Percentiles rank a stretch among this genome's conserved stretches.
Evolutionary conservation across 2,888 invertebrate species (phyloP).

Genomic region (Hypselothyrea guttata): DNA sequence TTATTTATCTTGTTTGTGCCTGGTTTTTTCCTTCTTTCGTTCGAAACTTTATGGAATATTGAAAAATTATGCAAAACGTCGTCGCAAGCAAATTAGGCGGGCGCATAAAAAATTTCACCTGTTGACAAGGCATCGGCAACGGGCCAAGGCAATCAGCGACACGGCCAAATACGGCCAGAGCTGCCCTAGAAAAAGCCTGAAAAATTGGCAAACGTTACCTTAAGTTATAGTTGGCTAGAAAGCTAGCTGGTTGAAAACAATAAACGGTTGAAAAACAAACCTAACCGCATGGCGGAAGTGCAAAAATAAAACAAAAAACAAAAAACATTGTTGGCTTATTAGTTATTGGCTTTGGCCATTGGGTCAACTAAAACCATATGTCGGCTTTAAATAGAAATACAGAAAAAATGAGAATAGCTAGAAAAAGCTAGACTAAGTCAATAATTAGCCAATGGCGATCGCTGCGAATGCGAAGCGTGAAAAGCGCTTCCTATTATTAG

Average conservation of each 20-base stretch:
- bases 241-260: slow-evolving; percentile 35
- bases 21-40: slow-evolving; percentile 33
- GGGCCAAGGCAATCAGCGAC: slow-evolving; percentile 59
- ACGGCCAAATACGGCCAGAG: slow-evolving; percentile 49
- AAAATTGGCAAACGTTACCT: slow-evolving; percentile 26
- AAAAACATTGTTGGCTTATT: too few species aligned
- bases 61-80: slow-evolving; percentile 58
- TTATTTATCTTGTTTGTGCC: slow-evolving; percentile 38
- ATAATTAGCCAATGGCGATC: slow-evolving; percentile 53
- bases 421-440: slow-evolving; percentile 52
- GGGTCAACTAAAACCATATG: slow-evolving; percentile 18
- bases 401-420: too few species aligned
- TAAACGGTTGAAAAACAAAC: slow-evolving; percentile 21
- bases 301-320: slow-evolving; percentile 15
- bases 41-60: slow-evolving; percentile 58
- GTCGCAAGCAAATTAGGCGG: slow-evolving; percentile 53
- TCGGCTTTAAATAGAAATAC: slow-evolving; percentile 40
- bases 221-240: slow-evolving; percentile 43
- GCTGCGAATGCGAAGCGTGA: slow-evolving; percentile 53
- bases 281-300: slow-evolving; percentile 52
- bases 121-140: slow-evolving; percentile 39
- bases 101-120: slow-evolving; percentile 64
- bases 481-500: slow-evolving; percentile 72
- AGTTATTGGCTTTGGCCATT: too few species aligned
- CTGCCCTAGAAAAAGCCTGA: slow-evolving; percentile 54